Evolutionary conservation across 1,140 invertebrate species (phyloP), one percentile per base, ranked within the genome.

Genomic region (Papilio xuthus): DNA sequence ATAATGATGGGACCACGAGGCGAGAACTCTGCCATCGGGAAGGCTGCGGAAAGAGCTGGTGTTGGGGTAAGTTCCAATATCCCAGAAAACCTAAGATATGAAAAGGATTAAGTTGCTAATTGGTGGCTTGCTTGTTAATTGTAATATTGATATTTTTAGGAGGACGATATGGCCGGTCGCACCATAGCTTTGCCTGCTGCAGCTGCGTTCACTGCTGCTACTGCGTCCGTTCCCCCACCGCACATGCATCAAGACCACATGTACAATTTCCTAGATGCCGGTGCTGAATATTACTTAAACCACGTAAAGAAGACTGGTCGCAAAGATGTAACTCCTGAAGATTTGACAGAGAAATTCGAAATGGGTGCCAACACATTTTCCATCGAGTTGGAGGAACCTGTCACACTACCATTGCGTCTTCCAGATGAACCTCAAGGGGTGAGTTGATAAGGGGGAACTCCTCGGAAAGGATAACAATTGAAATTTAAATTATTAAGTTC

Each of bases 341-440:
- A 93, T 37, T 76, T 93, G 41, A 89, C 85, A 20, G 87, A 93
- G 83, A 92, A 91, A 79, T 93, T 93, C 37, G 90, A 92, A 80
- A 91, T 93, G 91, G 92, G 92, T 0, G 91, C 88, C 8, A 94
- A 94, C 83, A 94, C 92, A 6, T 93, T 91, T 81, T 90, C 86
- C 37, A 89, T 93, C 15, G 88, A 93, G 42, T 80, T 93, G 1
- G 91, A 74, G 12, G 90, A 92, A 15, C 82, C 91, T 0, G 82
- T 89, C 1, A 79, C 80, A 9, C 72, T 92, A 47, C 89, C 91
- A 0, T 79, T 93, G 44, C 73, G 90, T 18, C 42, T 93, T 28
- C 92, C 92, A 0, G 90, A 93, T 80, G 87, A 85, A 53, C 87
- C 88, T 0, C 79, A 80, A 8, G 87, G 86, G 79, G 92, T 93